Percentiles rank a stretch among this genome's conserved stretches.
phyloP scores from a whole-genome alignment of 2,113 vertebrate species.

The Vulpes lagopus region DNA sequence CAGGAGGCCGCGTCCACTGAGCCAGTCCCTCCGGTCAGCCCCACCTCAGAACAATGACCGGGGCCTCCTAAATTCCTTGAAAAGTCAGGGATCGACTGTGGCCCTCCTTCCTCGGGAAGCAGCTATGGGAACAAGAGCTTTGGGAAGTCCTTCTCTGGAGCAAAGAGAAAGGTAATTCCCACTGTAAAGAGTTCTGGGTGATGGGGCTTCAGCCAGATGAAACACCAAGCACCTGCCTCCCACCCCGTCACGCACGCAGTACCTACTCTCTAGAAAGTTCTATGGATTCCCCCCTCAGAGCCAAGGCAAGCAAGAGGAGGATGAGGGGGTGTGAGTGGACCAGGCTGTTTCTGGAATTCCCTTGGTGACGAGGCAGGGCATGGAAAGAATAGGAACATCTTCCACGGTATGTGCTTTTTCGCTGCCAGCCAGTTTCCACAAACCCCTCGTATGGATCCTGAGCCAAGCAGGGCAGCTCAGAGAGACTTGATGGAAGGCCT shows the following conservation, averaged over 20 bases:
- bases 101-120: not conserved
- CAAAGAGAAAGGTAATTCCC: conserved; percentile 1
- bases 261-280: not conserved
- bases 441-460: not conserved
- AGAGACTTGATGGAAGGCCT: not conserved
- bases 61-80: not conserved
- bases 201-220: not conserved
- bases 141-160: not conserved
- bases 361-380: not conserved
- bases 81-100: not conserved
- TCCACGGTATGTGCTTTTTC: not conserved
- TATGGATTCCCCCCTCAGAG: not conserved
- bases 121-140: not conserved
- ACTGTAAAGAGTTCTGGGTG: not conserved
- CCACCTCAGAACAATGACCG: not conserved
- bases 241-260: too few species aligned
- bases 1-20: not conserved
- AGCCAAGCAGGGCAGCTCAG: not conserved
- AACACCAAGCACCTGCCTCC: not conserved
- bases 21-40: not conserved
- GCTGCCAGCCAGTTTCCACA: not conserved
- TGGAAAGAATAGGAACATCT: not conserved
- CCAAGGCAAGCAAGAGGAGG: not conserved
- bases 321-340: too few species aligned
- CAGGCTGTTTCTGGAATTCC: not conserved